Evolutionary conservation across 1,140 invertebrate species (phyloP), one percentile per base, ranked within the genome.

Genomic region (Nasonia vitripennis): DNA sequence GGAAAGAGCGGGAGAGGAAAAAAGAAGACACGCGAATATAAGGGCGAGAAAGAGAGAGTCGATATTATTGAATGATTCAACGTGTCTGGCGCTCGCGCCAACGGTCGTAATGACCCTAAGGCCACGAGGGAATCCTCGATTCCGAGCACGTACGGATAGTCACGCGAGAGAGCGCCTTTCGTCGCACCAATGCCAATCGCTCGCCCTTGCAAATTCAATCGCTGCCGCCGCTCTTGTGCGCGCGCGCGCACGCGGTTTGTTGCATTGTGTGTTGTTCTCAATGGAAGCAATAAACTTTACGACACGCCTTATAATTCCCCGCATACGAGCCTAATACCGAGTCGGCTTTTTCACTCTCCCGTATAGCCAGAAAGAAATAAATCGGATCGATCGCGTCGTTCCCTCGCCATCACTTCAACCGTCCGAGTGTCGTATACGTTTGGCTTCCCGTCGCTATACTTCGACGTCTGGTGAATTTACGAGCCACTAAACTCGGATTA

Each of bases 31-130:
- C 68, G 68, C 23, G 68, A 71, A 71, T 27, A 17, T 4, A 20
- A 17, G 31, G 37, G 71, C 11, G 27, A 27, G 27, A 27, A 2
- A 27, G 27, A 27, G 37, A 45, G 20, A 41, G 67, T 82, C 81
- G 71, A 82, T 82, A 82, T 82, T 82, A 75, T 82, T 83, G 71
- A 77, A 83, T 77, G 71, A 77, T 83, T 83, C 73, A 77, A 83
- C 73, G 81, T 12, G 81, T 45, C 73, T 37, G 71, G 81, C 27
- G 41, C 20, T 20, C 20, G 23, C 6, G 45, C n/a, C 41, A 51
- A 23, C 10, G 23, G 23, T 41, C 51, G 80, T 82, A 82, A 82
- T 82, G 80, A 82, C 70, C 80, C 45, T 31, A 27, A 75, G 77
- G 20, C 41, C 11, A 27, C 12, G 27, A 48, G 31, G 31, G 41